Conservation (phyloP, 1,140 invertebrate genomes). For the Babylonia areolata region DNA sequence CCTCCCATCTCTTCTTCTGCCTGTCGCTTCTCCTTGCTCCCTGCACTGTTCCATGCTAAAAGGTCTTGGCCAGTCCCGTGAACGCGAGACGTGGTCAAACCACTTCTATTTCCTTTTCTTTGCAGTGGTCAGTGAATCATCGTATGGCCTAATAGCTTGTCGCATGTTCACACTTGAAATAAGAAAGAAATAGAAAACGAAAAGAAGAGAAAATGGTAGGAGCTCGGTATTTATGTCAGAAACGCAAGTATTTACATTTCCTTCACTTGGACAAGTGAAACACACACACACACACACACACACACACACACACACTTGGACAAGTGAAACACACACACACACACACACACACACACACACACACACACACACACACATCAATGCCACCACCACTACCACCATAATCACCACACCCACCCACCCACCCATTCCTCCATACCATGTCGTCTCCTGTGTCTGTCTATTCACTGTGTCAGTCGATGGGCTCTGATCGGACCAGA, state of each 20-base stretch:
- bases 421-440: background rate
- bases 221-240: too few relatives aligned
- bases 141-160: background rate
- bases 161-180: background rate
- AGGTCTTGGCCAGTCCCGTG: too few relatives aligned
- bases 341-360: background rate
- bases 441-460: too few relatives aligned
- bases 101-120: too few relatives aligned
- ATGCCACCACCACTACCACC: background rate
- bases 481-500: too few relatives aligned
- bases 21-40: too few relatives aligned
- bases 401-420: background rate
- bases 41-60: too few relatives aligned
- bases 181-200: background rate
- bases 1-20: too few relatives aligned
- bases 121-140: too few relatives aligned
- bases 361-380: slow-evolving; percentile 16
- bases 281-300: background rate
- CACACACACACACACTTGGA: background rate
- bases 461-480: too few relatives aligned
- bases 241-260: background rate
- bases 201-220: background rate
- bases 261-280: background rate
- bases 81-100: too few relatives aligned
- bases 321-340: background rate